A percentile compares a stretch with the other conserved stretches of the same genome.
phyloP scores from a whole-genome alignment of 2,797 vertebrate species.

The Intellagama lesueurii region DNA sequence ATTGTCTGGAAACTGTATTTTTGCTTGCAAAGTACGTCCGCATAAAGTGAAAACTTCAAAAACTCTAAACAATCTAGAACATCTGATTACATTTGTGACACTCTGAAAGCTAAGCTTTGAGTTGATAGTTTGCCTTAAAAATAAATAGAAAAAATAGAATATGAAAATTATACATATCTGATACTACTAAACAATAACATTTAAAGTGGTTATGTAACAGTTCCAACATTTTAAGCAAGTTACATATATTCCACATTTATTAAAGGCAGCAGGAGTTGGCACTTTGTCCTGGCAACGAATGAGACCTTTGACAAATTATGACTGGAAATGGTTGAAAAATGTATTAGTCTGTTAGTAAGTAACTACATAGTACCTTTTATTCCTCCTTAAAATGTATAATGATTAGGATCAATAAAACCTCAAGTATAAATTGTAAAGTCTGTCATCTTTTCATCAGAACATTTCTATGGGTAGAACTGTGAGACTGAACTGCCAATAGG shows the following conservation, averaged over 20 bases:
- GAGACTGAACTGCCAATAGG: too few relatives aligned
- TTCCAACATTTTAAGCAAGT: not conserved
- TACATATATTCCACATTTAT: not conserved
- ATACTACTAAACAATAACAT: not conserved
- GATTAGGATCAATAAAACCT: too few relatives aligned
- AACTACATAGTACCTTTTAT: too few relatives aligned
- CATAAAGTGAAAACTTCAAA: not conserved
- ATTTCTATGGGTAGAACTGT: too few relatives aligned
- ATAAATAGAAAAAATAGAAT: not conserved
- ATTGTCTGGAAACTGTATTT: not conserved
- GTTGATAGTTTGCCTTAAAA: not conserved
- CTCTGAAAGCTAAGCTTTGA: not conserved
- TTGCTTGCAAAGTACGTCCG: not conserved
- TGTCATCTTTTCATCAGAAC: too few relatives aligned
- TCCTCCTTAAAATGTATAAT: too few relatives aligned
- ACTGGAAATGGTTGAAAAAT: too few relatives aligned
- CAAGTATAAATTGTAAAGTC: too few relatives aligned
- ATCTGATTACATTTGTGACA: not conserved
- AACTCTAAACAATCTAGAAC: not conserved
- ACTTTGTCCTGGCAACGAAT: too few relatives aligned
- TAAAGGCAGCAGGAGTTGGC: not conserved
- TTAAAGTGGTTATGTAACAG: not conserved
- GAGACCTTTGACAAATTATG: too few relatives aligned
- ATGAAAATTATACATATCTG: not conserved
- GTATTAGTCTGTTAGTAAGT: too few relatives aligned